Conservation (phyloP, 1,140 invertebrate species). For the Neocloeon triangulifer region DNA sequence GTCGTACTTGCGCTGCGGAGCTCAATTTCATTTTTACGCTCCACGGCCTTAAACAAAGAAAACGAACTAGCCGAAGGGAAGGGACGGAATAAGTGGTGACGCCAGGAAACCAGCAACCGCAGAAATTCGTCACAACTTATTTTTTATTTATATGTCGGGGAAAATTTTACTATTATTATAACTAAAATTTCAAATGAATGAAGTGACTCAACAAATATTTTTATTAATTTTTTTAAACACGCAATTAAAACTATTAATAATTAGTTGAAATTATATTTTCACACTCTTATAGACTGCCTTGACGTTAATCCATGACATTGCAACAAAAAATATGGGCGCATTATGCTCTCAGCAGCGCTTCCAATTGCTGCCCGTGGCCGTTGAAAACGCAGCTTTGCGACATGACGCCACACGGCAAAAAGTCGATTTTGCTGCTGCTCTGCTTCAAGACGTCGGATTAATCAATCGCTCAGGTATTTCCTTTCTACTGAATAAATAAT, state of each 20-base stretch:
- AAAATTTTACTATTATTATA: too few relatives aligned
- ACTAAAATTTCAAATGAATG: too few relatives aligned
- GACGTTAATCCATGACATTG: conserved; percentile 40
- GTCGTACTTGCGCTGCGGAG: too few relatives aligned
- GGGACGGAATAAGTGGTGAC: too few relatives aligned
- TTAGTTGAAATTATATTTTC: too few relatives aligned
- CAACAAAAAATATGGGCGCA: conserved; percentile 39
- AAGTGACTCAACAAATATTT: too few relatives aligned
- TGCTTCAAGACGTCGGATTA: conserved; percentile 38
- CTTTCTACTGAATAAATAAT: too few relatives aligned
- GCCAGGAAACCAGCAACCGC: neutral
- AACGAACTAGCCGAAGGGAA: neutral
- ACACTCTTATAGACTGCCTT: too few relatives aligned
- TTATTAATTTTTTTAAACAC: too few relatives aligned
- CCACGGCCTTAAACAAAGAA: neutral
- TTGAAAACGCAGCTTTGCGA: conserved; percentile 33
- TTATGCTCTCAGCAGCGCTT: conserved; percentile 43
- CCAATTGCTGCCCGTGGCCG: conserved; percentile 33
- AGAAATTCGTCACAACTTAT: too few relatives aligned
- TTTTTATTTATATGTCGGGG: too few relatives aligned
- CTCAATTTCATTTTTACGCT: neutral
- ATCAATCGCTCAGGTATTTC: neutral
- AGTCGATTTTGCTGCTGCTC: conserved; percentile 41
- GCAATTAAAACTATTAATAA: too few relatives aligned
- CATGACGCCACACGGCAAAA: conserved; percentile 46